phyloP scores from a whole-genome alignment of 2,888 invertebrate species.

The Rhabditophanes sp. region DNA sequence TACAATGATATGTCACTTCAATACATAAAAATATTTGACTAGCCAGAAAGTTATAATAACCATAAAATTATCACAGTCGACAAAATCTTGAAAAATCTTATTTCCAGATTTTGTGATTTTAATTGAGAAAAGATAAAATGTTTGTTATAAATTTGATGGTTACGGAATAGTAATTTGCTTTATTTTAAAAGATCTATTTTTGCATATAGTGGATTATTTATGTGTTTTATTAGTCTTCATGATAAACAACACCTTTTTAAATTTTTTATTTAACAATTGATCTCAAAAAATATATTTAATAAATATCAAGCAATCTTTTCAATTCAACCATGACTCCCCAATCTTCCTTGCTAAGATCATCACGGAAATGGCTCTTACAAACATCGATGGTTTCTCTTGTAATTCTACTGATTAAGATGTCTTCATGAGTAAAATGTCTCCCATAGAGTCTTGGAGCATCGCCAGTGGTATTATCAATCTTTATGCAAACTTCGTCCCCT shows the following conservation, averaged over 20 bases:
- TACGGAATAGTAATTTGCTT: too few species aligned
- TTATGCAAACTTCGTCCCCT: constrained; percentile 67
- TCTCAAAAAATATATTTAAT: constrained; percentile 49
- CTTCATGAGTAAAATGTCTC: constrained; percentile 88
- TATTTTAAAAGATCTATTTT: too few species aligned
- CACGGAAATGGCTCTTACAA: constrained; percentile 95
- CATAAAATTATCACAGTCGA: too few species aligned
- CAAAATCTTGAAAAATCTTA: too few species aligned
- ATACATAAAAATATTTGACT: too few species aligned
- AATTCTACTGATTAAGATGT: constrained; percentile 80
- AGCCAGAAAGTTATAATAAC: too few species aligned
- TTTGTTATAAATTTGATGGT: too few species aligned
- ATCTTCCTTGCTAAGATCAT: constrained; percentile 84
- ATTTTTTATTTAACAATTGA: constrained; percentile 3
- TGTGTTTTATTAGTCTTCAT: too few species aligned
- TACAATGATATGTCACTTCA: too few species aligned
- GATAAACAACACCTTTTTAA: neutral
- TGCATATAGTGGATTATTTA: too few species aligned
- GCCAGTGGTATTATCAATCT: constrained; percentile 85
- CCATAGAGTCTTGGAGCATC: constrained; percentile 97
- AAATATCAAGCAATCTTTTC: constrained; percentile 87
- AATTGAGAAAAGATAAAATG: too few species aligned
- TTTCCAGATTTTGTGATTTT: too few species aligned
- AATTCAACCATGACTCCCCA: constrained; percentile 97
- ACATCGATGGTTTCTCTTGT: constrained; percentile 93